Base-by-base conservation (phyloP, 2,113 vertebrate genomes). In the Elanoides forficatus region DNA sequence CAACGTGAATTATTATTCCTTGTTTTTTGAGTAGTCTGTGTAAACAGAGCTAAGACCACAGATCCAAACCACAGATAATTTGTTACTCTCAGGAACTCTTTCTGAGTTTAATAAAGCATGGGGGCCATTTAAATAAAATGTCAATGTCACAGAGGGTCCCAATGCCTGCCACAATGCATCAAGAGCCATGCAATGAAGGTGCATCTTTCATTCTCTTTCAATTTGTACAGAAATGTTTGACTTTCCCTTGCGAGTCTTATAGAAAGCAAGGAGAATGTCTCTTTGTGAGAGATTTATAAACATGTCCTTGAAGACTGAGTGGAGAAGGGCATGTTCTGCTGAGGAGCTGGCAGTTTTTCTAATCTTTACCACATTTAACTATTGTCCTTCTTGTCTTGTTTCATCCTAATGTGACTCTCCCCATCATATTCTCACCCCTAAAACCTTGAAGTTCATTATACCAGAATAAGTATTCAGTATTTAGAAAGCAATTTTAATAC, bases 271-370 rank as follows among this genome's bases (percentile, higher is more conserved):
- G 76, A 76, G 16, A 90, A 63, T 5, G 5, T 45, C 58, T 96
- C 65, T 96, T 95, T 96, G 84, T 94, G 67, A 47, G 53, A 74
- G 29, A 58, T 89, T 76, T 90, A 73, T 88, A 91, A 91, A 86
- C 6, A 2, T 60, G 85, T 85, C 97, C 91, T 97, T 97, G 95
- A 95, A 92, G 42, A 20, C 53, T 67, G 47, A 86, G 43, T 29
- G 16, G 53, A 87, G 58, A 71, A 76, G 10, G 45, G 7, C 63
- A 66, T 4, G 4, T 95, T 95, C 50, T 87, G 62, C 68, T 66
- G 62, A 47, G 59, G 55, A 55, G 30, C 66, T 95, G 88, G 34
- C 87, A 79, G 53, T 38, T 95, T 84, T 90, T 85, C 65, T 65
- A 27, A 59, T 84, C 70, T 88, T 95, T 62, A 79, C 38, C 45